These are phyloP conservation scores for Lycaon pictus DNA, from an alignment of 2,113 vertebrate genomes.

Conservation along the genomic window DNA sequence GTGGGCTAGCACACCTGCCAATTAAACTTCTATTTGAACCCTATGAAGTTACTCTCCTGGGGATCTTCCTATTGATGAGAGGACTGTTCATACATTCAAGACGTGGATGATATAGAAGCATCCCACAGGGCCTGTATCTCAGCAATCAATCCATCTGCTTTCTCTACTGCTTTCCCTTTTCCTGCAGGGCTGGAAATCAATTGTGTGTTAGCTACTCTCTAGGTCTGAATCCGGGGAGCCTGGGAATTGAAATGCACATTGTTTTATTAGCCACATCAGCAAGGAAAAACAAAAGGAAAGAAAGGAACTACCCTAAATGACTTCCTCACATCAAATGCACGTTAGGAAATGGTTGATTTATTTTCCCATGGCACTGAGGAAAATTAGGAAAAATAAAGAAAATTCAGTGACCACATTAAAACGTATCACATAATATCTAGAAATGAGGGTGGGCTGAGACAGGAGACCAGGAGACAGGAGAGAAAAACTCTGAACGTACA, in stretches of 20 bases:
- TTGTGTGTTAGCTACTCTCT: slow-evolving; percentile 81
- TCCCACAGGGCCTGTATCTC: slow-evolving; percentile 81
- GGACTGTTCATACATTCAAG: slow-evolving; percentile 76
- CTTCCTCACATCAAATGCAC: slow-evolving; percentile 59
- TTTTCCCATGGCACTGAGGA: neutral
- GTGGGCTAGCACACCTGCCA: neutral
- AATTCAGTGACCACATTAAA: slow-evolving; percentile 38
- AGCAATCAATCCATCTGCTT: slow-evolving; percentile 86
- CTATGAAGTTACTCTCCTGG: slow-evolving; percentile 65
- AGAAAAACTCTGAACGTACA: slow-evolving; percentile 38
- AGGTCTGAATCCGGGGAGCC: slow-evolving; percentile 81
- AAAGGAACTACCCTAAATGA: neutral
- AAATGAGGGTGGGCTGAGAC: neutral
- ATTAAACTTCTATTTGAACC: slow-evolving; percentile 24
- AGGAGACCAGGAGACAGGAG: neutral
- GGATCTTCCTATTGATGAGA: slow-evolving; percentile 75
- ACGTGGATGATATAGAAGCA: slow-evolving; percentile 70
- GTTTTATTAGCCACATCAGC: slow-evolving; percentile 70
- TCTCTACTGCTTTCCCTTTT: slow-evolving; percentile 83
- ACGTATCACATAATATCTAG: slow-evolving; percentile 2
- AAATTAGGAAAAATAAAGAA: slow-evolving; percentile 36
- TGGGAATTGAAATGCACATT: slow-evolving; percentile 75
- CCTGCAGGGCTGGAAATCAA: slow-evolving; percentile 86
- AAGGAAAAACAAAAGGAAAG: neutral
- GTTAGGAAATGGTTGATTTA: slow-evolving; percentile 51